Evolutionary conservation across 92 coral and sea anemone species (phyloP), one percentile per base, ranked within the genome.

Genomic region (Zoanthus sansibaricus): DNA sequence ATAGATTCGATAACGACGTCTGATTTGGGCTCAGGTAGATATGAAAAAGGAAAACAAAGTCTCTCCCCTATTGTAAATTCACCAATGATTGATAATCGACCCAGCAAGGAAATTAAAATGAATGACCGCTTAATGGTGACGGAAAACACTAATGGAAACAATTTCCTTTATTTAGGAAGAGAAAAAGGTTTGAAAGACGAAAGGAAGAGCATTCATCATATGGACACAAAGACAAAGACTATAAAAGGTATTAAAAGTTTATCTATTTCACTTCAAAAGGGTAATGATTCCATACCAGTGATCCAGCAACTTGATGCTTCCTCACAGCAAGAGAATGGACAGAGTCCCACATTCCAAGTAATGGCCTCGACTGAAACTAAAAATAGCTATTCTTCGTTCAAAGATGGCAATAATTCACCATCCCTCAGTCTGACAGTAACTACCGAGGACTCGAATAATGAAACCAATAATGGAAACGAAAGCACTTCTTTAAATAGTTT

Each of bases 341-440:
- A 64, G 21, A 71, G 30, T 14, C 18, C 85, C 3, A 66, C 85
- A 6, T 80, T 80, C 16, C 74, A 80, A 62, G 75, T 80, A 3
- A 80, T 72, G 13, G 66, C 85, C 7, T 45, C 85, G 17, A 33
- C 85, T 5, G 21, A 42, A 67, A 18, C 85, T 8, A 61, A 80
- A 13, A 71, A 80, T 11, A 66, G 7, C 21, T 4, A 6, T 8
- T 66, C 85, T 64, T 25, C 59, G 66, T 20, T 17, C 3, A 30
- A 17, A 17, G 62, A 20, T 45, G 62, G 1, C 9, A 46, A 80
- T 17, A 61, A 46, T 5, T 62, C 62, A n/a, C 75, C 85, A 46
- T 80, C 85, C 5, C 85, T 80, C 12, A 80, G 85, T 46, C 20
- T 80, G 75, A 80, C 85, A 5, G 75, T 80, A 13, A 80, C 85